These are phyloP conservation scores for Pogonomyrmex barbatus DNA, from an alignment of 1,140 invertebrate genomes.

Conservation along the genomic window DNA sequence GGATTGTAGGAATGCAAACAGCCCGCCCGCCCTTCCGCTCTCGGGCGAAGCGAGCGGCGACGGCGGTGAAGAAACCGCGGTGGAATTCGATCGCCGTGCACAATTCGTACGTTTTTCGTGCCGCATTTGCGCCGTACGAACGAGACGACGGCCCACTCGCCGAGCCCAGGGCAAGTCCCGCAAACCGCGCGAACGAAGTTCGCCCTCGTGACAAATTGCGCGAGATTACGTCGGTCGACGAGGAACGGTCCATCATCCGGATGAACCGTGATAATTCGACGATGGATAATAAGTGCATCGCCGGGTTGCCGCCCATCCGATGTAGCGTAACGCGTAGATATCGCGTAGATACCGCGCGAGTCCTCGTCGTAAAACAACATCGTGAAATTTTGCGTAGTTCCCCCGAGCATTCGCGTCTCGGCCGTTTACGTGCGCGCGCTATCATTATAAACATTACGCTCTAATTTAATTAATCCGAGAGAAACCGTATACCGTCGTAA, in stretches of 20 bases:
- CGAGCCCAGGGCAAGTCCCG: background rate
- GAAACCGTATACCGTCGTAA: background rate
- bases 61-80: constrained; percentile 50
- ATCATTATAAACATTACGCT: constrained; percentile 7
- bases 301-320: constrained; percentile 47
- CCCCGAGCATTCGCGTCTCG: background rate
- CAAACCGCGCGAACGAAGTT: constrained; percentile 44
- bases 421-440: background rate
- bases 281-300: constrained; percentile 66
- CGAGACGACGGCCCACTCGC: constrained; percentile 7
- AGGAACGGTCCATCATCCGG: constrained; percentile 72
- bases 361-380: constrained; percentile 5
- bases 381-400: constrained; percentile 19
- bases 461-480: background rate
- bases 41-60: background rate
- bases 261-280: constrained; percentile 73
- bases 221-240: constrained; percentile 63
- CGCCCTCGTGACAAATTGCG: constrained; percentile 71
- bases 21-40: background rate
- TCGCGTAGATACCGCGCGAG: constrained; percentile 35
- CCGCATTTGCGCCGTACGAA: constrained; percentile 7
- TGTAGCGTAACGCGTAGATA: constrained; percentile 39
- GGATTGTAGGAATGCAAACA: constrained; percentile 42
- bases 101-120: constrained; percentile 63
- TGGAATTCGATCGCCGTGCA: constrained; percentile 66